Percentiles rank a stretch among this genome's conserved stretches.
Conservation (phyloP, 2,888 invertebrate genomes). For the Choristoneura rosaceana region DNA sequence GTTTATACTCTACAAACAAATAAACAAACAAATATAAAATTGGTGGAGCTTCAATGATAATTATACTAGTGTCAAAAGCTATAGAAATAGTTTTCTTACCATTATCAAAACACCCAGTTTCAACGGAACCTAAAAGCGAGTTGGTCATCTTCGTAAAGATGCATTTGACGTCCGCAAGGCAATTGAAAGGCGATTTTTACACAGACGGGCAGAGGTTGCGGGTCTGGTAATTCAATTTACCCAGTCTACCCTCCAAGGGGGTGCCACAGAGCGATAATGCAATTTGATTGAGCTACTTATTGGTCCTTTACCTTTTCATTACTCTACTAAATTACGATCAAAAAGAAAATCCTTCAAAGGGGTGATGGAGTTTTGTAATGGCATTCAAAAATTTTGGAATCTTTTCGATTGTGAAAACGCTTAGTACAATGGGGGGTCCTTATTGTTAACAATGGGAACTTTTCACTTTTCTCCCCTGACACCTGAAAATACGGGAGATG, state of each 20-base stretch:
- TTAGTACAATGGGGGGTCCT: constrained; percentile 59
- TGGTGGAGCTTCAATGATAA: no score
- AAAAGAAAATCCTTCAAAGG: constrained; percentile 50
- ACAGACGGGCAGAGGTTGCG: constrained; percentile 68
- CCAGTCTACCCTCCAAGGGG: constrained; percentile 66
- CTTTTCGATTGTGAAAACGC: constrained; percentile 61
- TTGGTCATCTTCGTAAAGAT: constrained; percentile 25
- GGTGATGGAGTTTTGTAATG: constrained; percentile 47
- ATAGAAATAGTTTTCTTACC: no score
- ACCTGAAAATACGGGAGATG: constrained; percentile 66
- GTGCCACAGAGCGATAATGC: constrained; percentile 72
- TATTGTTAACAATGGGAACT: constrained; percentile 65
- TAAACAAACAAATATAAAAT: no score
- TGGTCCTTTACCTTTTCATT: constrained; percentile 80
- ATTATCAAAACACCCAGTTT: neutral
- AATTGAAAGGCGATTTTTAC: constrained; percentile 69
- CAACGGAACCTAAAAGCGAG: constrained; percentile 21
- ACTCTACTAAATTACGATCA: constrained; percentile 64
- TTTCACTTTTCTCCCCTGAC: constrained; percentile 69
- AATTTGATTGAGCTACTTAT: constrained; percentile 81
- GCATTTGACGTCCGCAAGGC: constrained; percentile 47
- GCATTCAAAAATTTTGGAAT: constrained; percentile 49
- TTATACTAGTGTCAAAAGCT: no score
- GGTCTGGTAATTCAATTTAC: constrained; percentile 77
- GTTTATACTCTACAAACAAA: no score